Base-by-base conservation (phyloP, 2,888 invertebrate species). In the Chromoteleia sp. region DNA sequence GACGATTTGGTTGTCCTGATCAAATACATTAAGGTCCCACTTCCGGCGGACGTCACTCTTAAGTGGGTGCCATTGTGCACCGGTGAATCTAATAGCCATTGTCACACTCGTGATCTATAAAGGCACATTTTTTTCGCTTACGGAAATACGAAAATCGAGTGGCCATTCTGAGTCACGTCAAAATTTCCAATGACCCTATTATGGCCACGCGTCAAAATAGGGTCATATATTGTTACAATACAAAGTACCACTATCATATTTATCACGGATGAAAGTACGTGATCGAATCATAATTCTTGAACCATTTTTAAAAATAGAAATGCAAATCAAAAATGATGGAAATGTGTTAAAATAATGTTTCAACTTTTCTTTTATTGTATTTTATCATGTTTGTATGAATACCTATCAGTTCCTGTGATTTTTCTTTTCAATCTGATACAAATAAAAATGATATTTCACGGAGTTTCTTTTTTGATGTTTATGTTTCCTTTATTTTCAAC, bases 1-100 rank as follows among this genome's bases (percentile, higher is more conserved):
- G 83, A 63, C 75, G 80, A 73, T 79, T 82, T 73, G 84, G 82
- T 84, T 84, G 84, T 86, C 89, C 88, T 89, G 88, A 88, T 89
- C 91, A 91, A 91, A 91, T 91, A 91, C 91, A 91, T 91, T 91
- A 91, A 86, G 88, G 84, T 77, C 80, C 81, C 82, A 87, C 90
- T 90, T 91, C 91, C 91, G 91, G 88, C 87, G 85, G 88, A 86
- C 86, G 87, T 85, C 76, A 82, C 78, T 70, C 85, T 67, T 86
- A 87, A 87, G 87, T 87, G 87, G 86, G 65, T 75, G 77, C 83
- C 83, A 87, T 88, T 88, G 87, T 87, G 82, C 70, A 81, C 61
- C 85, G 82, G 85, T 86, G 85, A 86, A 87, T 86, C 82, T 83
- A 82, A 81, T 83, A 75, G 84, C 84, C 78, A 85, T 86, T 87